phyloP scores from a whole-genome alignment of 2,113 vertebrate genomes.

The Cheilinus undulatus region DNA sequence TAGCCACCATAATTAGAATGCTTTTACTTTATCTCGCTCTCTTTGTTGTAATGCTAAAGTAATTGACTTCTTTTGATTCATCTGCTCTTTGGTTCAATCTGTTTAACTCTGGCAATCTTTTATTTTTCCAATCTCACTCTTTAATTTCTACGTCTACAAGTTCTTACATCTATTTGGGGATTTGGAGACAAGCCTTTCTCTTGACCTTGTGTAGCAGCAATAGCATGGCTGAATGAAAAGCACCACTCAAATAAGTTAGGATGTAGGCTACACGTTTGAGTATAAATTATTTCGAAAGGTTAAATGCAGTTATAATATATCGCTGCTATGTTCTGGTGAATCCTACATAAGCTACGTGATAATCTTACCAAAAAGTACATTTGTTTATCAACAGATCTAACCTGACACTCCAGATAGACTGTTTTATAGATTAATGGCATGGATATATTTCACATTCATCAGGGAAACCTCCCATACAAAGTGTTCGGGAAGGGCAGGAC shows the following conservation, averaged over 20 bases:
- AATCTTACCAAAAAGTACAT: too few relatives aligned
- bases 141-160: conserved; percentile 4
- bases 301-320: not conserved
- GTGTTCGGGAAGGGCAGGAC: too few relatives aligned
- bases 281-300: not conserved
- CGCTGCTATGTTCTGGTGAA: too few relatives aligned
- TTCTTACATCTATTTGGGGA: not conserved
- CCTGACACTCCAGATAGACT: too few relatives aligned
- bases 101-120: conserved; percentile 3
- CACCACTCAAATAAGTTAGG: not conserved
- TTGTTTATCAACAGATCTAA: too few relatives aligned
- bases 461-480: too few relatives aligned
- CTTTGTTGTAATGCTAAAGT: conserved; percentile 43
- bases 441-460: too few relatives aligned
- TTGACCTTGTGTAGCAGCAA: not conserved
- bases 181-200: not conserved
- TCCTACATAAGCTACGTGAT: too few relatives aligned
- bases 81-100: conserved; percentile 44
- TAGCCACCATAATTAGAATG: conserved; percentile 48
- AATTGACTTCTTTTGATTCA: conserved; percentile 46
- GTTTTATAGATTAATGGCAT: too few relatives aligned
- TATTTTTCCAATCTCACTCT: not conserved
- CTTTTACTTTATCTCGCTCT: conserved; percentile 48
- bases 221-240: too few relatives aligned
- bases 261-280: not conserved